Evolutionary conservation across 1,140 invertebrate genomes (phyloP).

Genomic region (Penaeus vannamei): DNA sequence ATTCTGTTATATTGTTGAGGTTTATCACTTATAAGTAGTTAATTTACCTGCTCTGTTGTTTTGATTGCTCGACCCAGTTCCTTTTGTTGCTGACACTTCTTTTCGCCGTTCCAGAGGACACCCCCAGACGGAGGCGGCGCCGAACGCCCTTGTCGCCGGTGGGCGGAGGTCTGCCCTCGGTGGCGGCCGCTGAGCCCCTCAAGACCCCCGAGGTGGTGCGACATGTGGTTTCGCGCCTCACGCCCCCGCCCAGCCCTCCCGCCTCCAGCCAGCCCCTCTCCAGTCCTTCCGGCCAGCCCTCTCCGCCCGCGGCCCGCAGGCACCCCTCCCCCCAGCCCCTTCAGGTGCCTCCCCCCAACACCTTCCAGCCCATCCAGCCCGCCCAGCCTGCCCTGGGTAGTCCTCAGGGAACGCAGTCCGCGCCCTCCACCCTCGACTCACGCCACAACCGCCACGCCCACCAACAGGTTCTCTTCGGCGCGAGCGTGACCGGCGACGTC

Average conservation of each 20-base stretch:
- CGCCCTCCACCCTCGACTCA: constrained; percentile 63
- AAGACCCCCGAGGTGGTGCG: constrained; percentile 67
- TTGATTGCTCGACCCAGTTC: background rate
- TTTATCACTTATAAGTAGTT: too few species aligned
- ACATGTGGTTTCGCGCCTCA: constrained; percentile 66
- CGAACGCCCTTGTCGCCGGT: constrained; percentile 54
- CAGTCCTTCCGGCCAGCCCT: constrained; percentile 39
- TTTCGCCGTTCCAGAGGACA: constrained; percentile 59
- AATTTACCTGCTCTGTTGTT: too few species aligned
- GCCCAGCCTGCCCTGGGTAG: constrained; percentile 31
- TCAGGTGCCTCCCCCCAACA: constrained; percentile 40
- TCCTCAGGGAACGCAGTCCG: constrained; percentile 42
- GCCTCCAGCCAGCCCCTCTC: constrained; percentile 36
- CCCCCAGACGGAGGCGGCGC: constrained; percentile 62
- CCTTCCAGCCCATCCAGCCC: constrained; percentile 57
- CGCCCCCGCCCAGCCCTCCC: constrained; percentile 59
- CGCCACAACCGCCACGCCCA: constrained; percentile 23
- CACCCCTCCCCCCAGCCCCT: constrained; percentile 52
- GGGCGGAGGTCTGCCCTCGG: constrained; percentile 23
- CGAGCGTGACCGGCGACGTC: background rate
- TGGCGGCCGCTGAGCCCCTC: constrained; percentile 46
- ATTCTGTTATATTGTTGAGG: too few species aligned
- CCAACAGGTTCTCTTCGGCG: constrained; percentile 10
- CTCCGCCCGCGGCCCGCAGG: constrained; percentile 39
- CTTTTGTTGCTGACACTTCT: background rate